Evolutionary conservation across 2,888 invertebrate species (phyloP).

Genomic region (Cistogaster globosa): DNA sequence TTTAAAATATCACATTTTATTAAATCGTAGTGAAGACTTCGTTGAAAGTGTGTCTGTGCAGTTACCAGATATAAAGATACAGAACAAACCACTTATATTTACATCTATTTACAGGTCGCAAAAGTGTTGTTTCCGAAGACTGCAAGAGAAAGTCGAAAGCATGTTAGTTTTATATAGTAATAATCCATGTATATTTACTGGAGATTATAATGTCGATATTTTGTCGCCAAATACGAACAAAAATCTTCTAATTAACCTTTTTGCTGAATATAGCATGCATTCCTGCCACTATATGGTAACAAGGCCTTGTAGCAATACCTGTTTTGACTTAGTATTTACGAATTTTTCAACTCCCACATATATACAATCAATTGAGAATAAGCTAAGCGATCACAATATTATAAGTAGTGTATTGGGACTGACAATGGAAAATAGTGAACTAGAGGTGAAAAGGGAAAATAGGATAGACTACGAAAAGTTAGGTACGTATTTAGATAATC

Average conservation of each 20-base stretch:
- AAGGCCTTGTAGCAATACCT: neutral
- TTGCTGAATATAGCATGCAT: neutral
- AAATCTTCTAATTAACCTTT: conserved; percentile 1
- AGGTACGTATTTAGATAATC: conserved; percentile 3
- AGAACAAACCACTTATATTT: neutral
- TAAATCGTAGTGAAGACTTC: neutral
- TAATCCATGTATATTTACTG: neutral
- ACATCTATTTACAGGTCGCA: conserved; percentile 24
- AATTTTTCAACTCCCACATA: neutral
- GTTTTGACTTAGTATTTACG: neutral
- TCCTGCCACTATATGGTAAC: neutral
- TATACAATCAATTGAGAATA: neutral
- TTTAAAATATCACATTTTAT: conserved; percentile 6
- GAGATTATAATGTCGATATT: conserved; percentile 22
- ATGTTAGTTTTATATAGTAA: neutral
- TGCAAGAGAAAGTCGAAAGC: neutral
- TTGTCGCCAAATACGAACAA: neutral
- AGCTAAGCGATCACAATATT: conserved; percentile 2
- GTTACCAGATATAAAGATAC: conserved; percentile 5
- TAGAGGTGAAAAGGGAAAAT: neutral
- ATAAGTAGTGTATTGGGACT: neutral
- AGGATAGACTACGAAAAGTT: neutral
- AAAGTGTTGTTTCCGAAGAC: neutral
- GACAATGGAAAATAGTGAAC: neutral
- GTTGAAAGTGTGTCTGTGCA: neutral